Evolutionary conservation across 2,797 vertebrate species (phyloP), one percentile per base, ranked within the genome.

Genomic region (Tarsius wallacei): DNA sequence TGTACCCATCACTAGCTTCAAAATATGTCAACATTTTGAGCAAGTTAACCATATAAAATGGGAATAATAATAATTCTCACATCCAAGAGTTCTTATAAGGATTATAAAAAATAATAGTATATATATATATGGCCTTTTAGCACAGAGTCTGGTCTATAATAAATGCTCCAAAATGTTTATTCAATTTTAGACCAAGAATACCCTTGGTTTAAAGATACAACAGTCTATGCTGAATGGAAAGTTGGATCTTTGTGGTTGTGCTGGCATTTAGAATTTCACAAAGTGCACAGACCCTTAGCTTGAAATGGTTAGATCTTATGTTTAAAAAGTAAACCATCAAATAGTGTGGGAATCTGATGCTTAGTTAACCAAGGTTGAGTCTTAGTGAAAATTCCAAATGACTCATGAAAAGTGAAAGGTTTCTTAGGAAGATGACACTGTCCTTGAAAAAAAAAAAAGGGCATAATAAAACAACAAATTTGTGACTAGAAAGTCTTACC

Each of bases 391-490:
- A 78, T 85, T 94, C 88, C 66, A 87, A 36, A 26, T 78, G 83
- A 89, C 13, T 64, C 42, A 64, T 42, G 42, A 90, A 94, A 89
- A 49, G 9, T 14, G 31, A 42, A 68, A 70, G 85, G 1, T 73
- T 94, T 80, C 89, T 94, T 78, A 21, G 53, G 63, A 55, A 77
- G 31, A 90, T 42, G 73, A 91, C 21, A 28, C 33, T 70, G 51
- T 87, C 80, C 64, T 80, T 96, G 78, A 51, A 71, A 96, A 88
- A 88, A 97, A 88, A 97, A 90, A 94, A 55, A 55, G 31, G 57
- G 24, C 53, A 68, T 14, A 55, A 49, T 64, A 82, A 85, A 96
- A 96, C 59, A 93, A 88, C 83, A 89, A 76, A 91, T 61, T 24
- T n/a, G 53, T 71, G 68, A 49, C 82, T 93, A 42, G 76, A 70